phyloP scores from a whole-genome alignment of 1,140 invertebrate species.

The Neotoxoptera formosana region DNA sequence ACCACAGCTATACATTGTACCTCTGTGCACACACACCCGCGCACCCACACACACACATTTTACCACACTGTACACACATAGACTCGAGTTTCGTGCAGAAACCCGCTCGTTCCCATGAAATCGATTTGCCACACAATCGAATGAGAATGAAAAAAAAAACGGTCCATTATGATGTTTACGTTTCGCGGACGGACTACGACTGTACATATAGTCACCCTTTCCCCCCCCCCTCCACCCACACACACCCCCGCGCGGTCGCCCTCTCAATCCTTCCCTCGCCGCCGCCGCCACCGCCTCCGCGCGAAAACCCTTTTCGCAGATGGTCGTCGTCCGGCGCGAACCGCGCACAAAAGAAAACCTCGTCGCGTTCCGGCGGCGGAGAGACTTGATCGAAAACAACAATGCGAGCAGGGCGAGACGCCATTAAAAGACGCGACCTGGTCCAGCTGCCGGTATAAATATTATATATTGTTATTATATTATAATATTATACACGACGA shows the following conservation, averaged over 20 bases:
- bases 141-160: neutral
- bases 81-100: neutral
- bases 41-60: neutral
- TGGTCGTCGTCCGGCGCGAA: neutral
- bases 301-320: constrained; percentile 47
- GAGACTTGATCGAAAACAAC: constrained; percentile 38
- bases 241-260: neutral
- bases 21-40: neutral
- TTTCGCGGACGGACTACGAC: neutral
- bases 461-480: too few relatives aligned
- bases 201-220: too few relatives aligned
- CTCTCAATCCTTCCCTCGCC: constrained; percentile 37
- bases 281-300: too few relatives aligned
- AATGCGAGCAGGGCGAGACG: neutral
- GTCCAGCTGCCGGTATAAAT: constrained; percentile 7
- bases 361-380: too few relatives aligned
- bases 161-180: constrained; percentile 41
- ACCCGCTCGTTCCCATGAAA: constrained; percentile 26
- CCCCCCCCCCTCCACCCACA: too few relatives aligned
- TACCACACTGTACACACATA: neutral
- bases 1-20: too few relatives aligned
- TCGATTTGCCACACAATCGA: neutral
- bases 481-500: neutral
- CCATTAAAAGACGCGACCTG: neutral
- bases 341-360: neutral